These are phyloP conservation scores for Pammene aurita DNA, from an alignment of 2,888 invertebrate species.

Conservation along the genomic window DNA sequence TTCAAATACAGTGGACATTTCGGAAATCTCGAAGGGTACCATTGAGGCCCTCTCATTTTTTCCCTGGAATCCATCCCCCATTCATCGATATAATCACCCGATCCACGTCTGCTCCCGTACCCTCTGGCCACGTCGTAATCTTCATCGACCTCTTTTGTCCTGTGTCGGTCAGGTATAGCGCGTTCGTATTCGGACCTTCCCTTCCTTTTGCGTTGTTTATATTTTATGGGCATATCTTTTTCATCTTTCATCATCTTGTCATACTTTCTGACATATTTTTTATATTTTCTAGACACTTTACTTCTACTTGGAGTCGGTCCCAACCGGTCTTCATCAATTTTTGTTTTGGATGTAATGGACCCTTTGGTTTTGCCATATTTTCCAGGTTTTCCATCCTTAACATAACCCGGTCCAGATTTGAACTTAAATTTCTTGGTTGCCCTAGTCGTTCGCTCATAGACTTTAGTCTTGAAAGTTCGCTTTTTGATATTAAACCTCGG, in stretches of 20 bases:
- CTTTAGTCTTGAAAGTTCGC: conserved; percentile 10
- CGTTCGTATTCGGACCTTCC: not conserved
- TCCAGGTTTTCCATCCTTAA: not conserved
- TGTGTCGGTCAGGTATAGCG: not conserved
- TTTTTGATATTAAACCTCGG: not conserved
- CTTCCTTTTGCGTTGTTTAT: not conserved
- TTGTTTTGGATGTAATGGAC: not conserved
- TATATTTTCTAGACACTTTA: not conserved
- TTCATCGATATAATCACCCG: conserved; percentile 6
- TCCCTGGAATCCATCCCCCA: not conserved
- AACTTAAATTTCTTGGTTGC: not conserved
- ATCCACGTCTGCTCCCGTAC: not conserved
- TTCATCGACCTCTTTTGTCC: not conserved
- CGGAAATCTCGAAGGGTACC: not conserved
- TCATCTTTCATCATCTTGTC: not conserved
- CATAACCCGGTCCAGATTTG: not conserved
- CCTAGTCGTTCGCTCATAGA: conserved; percentile 6
- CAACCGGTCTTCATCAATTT: not conserved
- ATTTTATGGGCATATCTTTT: not conserved
- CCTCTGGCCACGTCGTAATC: not conserved
- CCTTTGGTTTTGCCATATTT: not conserved
- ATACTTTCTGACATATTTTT: not conserved
- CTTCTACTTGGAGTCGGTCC: not conserved
- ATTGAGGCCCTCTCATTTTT: not conserved
- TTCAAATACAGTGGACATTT: not conserved